Evolutionary conservation across 2,797 vertebrate species (phyloP), one percentile per base, ranked within the genome.

Genomic region (Thalassophryne amazonica): DNA sequence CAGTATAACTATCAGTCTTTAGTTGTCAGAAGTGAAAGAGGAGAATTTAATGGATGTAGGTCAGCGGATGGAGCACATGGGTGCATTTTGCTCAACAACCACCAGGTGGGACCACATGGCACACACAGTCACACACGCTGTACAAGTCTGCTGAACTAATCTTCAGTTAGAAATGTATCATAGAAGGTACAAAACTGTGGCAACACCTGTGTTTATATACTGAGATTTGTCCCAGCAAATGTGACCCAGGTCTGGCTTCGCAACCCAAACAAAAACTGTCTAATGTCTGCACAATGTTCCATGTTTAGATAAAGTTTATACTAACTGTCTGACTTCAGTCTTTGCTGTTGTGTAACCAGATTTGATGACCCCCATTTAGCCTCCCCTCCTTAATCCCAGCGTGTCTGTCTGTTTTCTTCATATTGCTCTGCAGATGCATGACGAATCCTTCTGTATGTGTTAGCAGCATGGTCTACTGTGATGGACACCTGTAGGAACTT

Each of bases 401-500:
- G 27, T 67, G 63, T 78, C 43, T 42, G 46, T 68, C 47, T 13
- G 60, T 82, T 65, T 67, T 62, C 47, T 56, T 30, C 10, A 52
- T 80, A 72, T 75, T 70, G 47, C 50, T 66, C 65, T 69, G 53
- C 59, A 73, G 68, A 81, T 83, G 86, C 87, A 89, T 89, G 87
- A 76, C 6, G 58, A 82, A 22, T 14, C 54, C 52, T 54, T 1
- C 46, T 68, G 55, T 80, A 45, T 16, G 75, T 79, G 63, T 66
- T 81, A 83, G 77, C 78, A 85, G 86, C 85, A 87, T 83, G 83
- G 72, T 85, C 76, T 84, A 79, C 73, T 60, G 62, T 76, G 69
- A 78, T 72, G 72, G 71, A 77, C 43, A 22, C 68, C 64, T 60
- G 9, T 28, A 45, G 52, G 52, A 27, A 27, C 45, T 37, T 49